Evolutionary conservation across 2,888 invertebrate genomes (phyloP), one percentile per base, ranked within the genome.

Genomic region (Chromoteleia sp.): DNA sequence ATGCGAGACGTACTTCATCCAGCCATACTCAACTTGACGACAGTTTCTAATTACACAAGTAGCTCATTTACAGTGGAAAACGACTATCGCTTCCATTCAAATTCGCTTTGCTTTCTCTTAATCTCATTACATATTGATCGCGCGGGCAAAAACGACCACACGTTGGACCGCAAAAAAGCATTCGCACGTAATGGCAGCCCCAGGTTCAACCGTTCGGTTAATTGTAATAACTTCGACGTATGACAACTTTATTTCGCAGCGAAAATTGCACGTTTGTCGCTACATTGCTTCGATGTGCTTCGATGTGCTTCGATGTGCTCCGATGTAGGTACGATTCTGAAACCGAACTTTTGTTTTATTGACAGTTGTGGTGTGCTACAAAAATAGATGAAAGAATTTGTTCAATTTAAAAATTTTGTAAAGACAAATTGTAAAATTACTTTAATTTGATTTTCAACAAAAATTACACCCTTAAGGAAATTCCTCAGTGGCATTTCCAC

Each of bases 31-130:
- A 52, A 70, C 61, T 61, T 48, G 70, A 74, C 80, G 70, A 75
- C 80, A 75, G 80, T 80, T 80, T 73, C 70, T 75, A 70, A 75
- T 75, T 65, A 81, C 73, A 79, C 67, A 52, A 73, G 63, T 80
- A 58, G 63, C 81, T 71, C 63, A 58, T 81, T 68, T 71, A 45
- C 67, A 30, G 68, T 29, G 41, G 25, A 74, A 74, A 19, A 68
- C 30, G 25, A 56, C 67, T 43, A 52, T 67, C 15, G 50, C 56
- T 79, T 59, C 65, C 65, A 67, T 58, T 73, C 45, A 79, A 67
- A 67, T 59, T 70, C 30, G 43, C 52, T 21, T 61, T 45, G 59
- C 67, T 76, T 76, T 76, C 67, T 59, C 67, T 76, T 68, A 68
- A 76, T 76, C 67, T 76, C 67, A 52, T 76, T 76, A 68, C 59